Percentiles rank a stretch among this genome's conserved stretches.
phyloP scores from a whole-genome alignment of 2,797 vertebrate species.

The Buphagus erythrorhynchus region DNA sequence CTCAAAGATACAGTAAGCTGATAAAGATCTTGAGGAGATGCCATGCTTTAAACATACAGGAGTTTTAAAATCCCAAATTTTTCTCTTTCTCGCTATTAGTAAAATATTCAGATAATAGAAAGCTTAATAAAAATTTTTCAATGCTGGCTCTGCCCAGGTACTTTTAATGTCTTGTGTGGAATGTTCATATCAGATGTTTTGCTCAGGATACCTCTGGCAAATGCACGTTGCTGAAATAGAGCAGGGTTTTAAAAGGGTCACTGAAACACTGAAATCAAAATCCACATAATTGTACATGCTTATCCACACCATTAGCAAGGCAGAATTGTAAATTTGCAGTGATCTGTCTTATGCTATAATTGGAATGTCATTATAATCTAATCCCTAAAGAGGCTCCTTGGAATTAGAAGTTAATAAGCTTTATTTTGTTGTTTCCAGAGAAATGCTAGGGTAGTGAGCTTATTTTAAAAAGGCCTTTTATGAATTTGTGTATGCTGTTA shows the following conservation, averaged over 20 bases:
- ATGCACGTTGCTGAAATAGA: background rate
- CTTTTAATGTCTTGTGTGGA: background rate
- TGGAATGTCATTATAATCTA: background rate
- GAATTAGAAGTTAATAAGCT: background rate
- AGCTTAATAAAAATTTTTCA: background rate
- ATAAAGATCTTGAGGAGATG: background rate
- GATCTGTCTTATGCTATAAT: background rate
- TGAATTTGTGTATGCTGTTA: background rate
- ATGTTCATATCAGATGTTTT: background rate
- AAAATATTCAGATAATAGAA: background rate
- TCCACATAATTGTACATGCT: background rate
- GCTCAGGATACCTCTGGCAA: background rate
- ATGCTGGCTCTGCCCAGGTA: background rate
- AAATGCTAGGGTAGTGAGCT: background rate
- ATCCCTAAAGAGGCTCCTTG: background rate
- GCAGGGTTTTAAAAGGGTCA: background rate
- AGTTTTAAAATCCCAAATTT: background rate
- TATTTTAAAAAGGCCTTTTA: background rate
- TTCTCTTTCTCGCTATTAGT: background rate
- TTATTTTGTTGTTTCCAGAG: background rate
- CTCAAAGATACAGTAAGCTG: background rate
- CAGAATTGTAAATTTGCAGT: background rate
- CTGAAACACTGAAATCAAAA: background rate
- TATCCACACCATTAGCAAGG: background rate
- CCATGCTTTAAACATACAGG: background rate